Base-by-base conservation (phyloP, 92 coral and sea anemone species). In the Porites cylindrica region DNA sequence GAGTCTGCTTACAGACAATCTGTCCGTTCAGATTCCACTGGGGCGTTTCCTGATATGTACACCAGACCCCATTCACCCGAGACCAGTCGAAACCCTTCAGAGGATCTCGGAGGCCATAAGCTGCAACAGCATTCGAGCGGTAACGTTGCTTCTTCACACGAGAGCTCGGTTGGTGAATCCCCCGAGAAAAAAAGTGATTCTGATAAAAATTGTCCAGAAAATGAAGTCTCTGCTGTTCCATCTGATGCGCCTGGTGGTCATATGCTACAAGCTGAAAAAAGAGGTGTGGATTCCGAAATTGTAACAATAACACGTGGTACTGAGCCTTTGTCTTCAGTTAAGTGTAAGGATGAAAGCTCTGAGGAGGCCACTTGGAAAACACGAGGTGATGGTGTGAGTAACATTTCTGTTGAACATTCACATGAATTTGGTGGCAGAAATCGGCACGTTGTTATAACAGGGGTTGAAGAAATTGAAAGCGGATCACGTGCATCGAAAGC, bases 1-100 rank as follows among this genome's bases (percentile, higher is more conserved):
- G 90, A 96, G 76, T 97, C 98, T 53, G 98, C 99, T 8, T 97
- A 97, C 78, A 90, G 90, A 8, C 93, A 91, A 81, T 62, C 88
- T 1, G 29, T 19, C 23, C 77, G 87, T 3, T 18, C 78, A 11
- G 70, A 88, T 21, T 81, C 86, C 1, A 32, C 76, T 18, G 58
- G 73, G 51, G 66, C 88, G 71, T 85, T 85, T 67, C 89, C 89
- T n/a, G 89, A 77, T 54, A 19, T 85, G 76, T 85, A 77, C 83
- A 26, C 66, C 58, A 29, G 56, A 17, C 11, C 61, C 32, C 56
- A 54, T n/a, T 51, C 73, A 24, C 3, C 70, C 26, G 23, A 32
- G 53, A 26, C 6, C 12, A 4, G 18, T 4, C 2, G 58, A 60
- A 12, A 18, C 18, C 71, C 77, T 13, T 47, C 77, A 24, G 11